Evolutionary conservation across 2,888 invertebrate species (phyloP).

Genomic region (Drosophila lacicola): DNA sequence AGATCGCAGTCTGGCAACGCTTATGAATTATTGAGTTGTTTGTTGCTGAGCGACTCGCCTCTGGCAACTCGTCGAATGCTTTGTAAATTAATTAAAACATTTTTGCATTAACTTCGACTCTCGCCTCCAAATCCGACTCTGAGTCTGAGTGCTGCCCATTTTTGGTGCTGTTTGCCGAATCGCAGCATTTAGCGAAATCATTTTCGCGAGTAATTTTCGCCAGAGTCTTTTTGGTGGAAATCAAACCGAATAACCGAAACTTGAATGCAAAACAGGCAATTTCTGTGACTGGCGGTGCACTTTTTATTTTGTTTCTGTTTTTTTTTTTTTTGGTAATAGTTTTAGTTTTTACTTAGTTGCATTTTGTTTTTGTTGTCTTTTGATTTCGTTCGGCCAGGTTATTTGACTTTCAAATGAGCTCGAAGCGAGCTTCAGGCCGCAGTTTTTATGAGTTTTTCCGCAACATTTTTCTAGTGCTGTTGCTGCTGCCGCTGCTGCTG

Average conservation of each 20-base stretch:
- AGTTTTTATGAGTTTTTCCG: slow-evolving; percentile 78
- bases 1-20: slow-evolving; percentile 33
- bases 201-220: slow-evolving; percentile 67
- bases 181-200: slow-evolving; percentile 59
- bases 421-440: slow-evolving; percentile 56
- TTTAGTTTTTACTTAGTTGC: slow-evolving; percentile 60
- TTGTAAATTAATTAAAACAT: slow-evolving; percentile 78
- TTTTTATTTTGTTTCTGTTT: slow-evolving; percentile 12
- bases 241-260: slow-evolving; percentile 55
- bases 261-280: slow-evolving; percentile 75
- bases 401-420: slow-evolving; percentile 79
- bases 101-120: slow-evolving; percentile 67
- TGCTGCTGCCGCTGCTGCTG: slow-evolving; percentile 47
- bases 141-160: slow-evolving; percentile 50
- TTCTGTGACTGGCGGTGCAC: slow-evolving; percentile 52
- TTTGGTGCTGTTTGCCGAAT: slow-evolving; percentile 24
- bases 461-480: slow-evolving; percentile 64
- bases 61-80: slow-evolving; percentile 29
- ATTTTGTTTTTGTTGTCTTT: slow-evolving; percentile 40
- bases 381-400: slow-evolving; percentile 60
- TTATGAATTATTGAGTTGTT: slow-evolving; percentile 78
- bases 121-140: slow-evolving; percentile 3
- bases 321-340: slow-evolving; percentile 60
- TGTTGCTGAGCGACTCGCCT: slow-evolving; percentile 22
- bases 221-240: slow-evolving; percentile 56